phyloP scores from a whole-genome alignment of 1,140 invertebrate genomes.

The Adelges cooleyi region DNA sequence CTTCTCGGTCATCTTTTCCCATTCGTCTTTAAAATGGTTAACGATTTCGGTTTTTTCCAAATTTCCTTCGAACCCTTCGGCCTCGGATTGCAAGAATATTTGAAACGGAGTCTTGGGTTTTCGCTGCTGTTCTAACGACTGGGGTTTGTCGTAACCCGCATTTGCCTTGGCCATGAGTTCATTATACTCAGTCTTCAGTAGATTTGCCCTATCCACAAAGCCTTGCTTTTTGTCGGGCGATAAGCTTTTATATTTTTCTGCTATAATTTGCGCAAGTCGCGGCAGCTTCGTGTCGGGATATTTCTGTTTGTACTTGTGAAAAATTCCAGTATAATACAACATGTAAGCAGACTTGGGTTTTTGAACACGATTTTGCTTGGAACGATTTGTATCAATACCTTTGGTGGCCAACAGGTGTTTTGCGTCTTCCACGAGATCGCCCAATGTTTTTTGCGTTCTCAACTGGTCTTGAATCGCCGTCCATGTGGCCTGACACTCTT shows the following conservation, averaged over 20 bases:
- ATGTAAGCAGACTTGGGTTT: too few relatives aligned
- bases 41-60: neutral
- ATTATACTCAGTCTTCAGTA: conserved; percentile 13
- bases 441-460: conserved; percentile 13
- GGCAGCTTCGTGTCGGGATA: too few relatives aligned
- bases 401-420: conserved; percentile 9
- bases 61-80: neutral
- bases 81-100: neutral
- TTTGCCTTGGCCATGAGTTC: conserved; percentile 1
- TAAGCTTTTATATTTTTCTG: too few relatives aligned
- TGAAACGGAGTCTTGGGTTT: too few relatives aligned
- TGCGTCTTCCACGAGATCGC: conserved; percentile 11
- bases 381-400: conserved; percentile 25
- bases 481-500: conserved; percentile 20
- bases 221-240: too few relatives aligned
- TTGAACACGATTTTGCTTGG: too few relatives aligned
- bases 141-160: neutral
- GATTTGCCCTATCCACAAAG: conserved; percentile 1
- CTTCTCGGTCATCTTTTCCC: conserved; percentile 6
- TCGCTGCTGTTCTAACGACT: neutral
- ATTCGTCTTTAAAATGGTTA: conserved; percentile 10
- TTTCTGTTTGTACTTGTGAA: too few relatives aligned
- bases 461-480: conserved; percentile 16
- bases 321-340: too few relatives aligned
- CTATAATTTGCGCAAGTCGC: too few relatives aligned